A percentile compares a stretch with the other conserved stretches of the same genome.
phyloP scores from a whole-genome alignment of 2,113 vertebrate genomes.

The Phyllostomus discolor region DNA sequence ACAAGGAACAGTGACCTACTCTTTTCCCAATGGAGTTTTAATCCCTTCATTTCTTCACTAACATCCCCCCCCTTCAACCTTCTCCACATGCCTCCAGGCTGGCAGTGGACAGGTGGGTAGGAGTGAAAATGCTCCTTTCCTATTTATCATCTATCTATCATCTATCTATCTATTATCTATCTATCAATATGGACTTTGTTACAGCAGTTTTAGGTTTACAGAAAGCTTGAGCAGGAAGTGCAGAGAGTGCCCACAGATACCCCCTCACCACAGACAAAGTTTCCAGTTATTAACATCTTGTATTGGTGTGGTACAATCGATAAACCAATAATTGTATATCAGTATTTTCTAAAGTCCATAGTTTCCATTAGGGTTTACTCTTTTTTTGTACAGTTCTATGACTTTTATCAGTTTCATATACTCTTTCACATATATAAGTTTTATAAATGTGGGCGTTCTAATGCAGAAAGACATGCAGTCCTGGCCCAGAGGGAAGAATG shows the following conservation, averaged over 20 bases:
- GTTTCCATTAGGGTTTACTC: neutral
- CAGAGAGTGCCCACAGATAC: neutral
- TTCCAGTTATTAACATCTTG: neutral
- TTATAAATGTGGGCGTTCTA: neutral
- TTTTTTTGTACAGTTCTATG: neutral
- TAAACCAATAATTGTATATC: neutral
- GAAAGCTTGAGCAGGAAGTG: neutral
- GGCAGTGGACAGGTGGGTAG: neutral
- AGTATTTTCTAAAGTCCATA: neutral
- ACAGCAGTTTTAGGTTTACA: neutral
- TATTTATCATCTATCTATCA: neutral
- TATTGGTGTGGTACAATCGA: neutral
- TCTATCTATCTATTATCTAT: neutral
- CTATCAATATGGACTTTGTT: neutral
- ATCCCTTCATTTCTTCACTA: neutral
- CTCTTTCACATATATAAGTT: too few relatives aligned
- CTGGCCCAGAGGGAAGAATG: neutral
- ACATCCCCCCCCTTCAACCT: neutral
- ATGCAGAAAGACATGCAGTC: neutral
- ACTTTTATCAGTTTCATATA: neutral
- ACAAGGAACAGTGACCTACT: neutral
- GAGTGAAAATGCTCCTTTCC: neutral
- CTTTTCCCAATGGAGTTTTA: neutral
- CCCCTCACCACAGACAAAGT: neutral
- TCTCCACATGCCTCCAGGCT: neutral